A percentile compares a stretch with the other conserved stretches of the same genome.
These are phyloP conservation scores for Nomada fucata DNA, from an alignment of 2,888 invertebrate genomes.

Conservation along the genomic window DNA sequence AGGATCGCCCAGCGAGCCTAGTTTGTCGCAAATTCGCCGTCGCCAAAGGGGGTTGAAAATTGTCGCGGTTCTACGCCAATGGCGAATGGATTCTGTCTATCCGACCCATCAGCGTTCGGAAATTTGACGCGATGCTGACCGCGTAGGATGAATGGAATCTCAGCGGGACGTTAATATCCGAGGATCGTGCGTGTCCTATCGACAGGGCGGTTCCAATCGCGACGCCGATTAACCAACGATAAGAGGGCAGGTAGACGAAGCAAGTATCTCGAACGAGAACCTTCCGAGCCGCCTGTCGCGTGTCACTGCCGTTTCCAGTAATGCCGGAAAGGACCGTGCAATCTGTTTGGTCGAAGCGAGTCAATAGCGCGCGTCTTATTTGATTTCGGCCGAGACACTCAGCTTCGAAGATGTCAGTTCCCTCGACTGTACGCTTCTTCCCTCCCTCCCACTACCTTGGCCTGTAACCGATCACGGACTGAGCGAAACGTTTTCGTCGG, in stretches of 20 bases:
- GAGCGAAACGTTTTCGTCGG: too few species aligned
- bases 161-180: constrained; percentile 71
- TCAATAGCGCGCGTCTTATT: constrained; percentile 33
- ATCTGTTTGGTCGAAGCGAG: constrained; percentile 34
- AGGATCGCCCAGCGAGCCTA: too few species aligned
- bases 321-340: constrained; percentile 31
- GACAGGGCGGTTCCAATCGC: constrained; percentile 50
- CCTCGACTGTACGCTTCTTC: background rate
- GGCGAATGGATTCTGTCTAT: constrained; percentile 35
- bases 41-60: background rate
- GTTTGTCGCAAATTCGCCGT: too few species aligned
- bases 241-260: constrained; percentile 29
- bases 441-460: background rate
- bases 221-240: constrained; percentile 58
- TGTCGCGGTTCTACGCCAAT: constrained; percentile 51
- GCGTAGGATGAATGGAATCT: constrained; percentile 53
- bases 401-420: constrained; percentile 12
- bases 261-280: constrained; percentile 19
- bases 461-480: too few species aligned
- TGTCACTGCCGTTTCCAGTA: constrained; percentile 25
- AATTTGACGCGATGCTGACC: constrained; percentile 39
- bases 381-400: constrained; percentile 18
- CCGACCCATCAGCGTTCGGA: constrained; percentile 41
- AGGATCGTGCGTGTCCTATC: constrained; percentile 42
- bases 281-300: background rate